Evolutionary conservation across 2,113 vertebrate genomes (phyloP).

Genomic region (Scolopax mira): DNA sequence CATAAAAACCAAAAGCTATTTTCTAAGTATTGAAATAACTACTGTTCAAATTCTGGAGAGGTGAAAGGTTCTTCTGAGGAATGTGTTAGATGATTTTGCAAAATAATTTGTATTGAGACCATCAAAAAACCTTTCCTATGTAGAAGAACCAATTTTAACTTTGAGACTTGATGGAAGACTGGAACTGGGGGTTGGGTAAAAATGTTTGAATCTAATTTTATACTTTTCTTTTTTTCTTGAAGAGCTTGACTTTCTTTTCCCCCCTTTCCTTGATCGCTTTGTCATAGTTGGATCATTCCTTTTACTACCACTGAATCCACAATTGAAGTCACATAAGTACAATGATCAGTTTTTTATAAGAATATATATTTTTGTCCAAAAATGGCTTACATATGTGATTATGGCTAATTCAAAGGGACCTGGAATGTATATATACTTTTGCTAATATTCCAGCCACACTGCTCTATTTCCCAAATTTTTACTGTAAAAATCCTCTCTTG

Average conservation of each 20-base stretch:
- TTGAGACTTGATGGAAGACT: conserved; percentile 61
- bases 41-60: conserved; percentile 61
- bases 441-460: conserved; percentile 76
- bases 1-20: conserved; percentile 77
- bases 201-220: conserved; percentile 79
- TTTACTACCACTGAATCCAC: conserved; percentile 77
- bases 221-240: conserved; percentile 76
- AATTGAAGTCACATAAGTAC: conserved; percentile 76
- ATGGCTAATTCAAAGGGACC: conserved; percentile 82
- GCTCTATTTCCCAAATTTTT: conserved; percentile 75
- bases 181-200: conserved; percentile 65
- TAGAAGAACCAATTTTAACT: conserved; percentile 68
- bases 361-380: conserved; percentile 86
- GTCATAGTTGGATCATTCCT: conserved; percentile 78
- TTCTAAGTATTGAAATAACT: conserved; percentile 71
- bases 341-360: conserved; percentile 83
- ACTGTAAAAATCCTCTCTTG: conserved; percentile 63
- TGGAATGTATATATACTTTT: conserved; percentile 83
- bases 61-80: conserved; percentile 59
- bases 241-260: conserved; percentile 74
- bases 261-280: conserved; percentile 64
- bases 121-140: conserved; percentile 61
- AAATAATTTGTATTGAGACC: conserved; percentile 55
- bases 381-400: conserved; percentile 79
- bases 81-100: conserved; percentile 47